Evolutionary conservation across 2,113 vertebrate genomes (phyloP).

Genomic region (Genyomyrus donnyi): DNA sequence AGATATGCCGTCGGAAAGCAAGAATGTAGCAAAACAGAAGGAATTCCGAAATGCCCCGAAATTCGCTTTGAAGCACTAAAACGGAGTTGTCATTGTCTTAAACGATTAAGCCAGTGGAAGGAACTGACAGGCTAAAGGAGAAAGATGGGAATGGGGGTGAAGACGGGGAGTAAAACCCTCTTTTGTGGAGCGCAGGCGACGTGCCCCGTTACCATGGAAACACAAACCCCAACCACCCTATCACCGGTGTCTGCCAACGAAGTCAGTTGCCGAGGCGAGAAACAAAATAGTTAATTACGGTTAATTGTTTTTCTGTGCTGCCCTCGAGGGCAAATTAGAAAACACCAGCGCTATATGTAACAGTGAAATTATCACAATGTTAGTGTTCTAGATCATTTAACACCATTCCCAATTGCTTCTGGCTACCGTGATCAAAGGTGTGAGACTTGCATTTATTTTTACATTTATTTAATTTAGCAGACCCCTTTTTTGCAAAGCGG

Average conservation of each 20-base stretch:
- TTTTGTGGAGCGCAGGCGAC: not conserved
- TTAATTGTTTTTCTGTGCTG: conserved; percentile 4
- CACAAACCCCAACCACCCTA: not conserved
- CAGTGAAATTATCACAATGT: not conserved
- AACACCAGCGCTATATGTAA: not conserved
- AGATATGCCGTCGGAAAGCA: not conserved
- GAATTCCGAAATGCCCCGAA: not conserved
- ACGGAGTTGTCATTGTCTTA: not conserved
- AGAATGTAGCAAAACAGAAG: not conserved
- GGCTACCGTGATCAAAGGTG: not conserved
- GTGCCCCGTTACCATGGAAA: conserved; percentile 9
- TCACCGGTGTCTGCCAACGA: not conserved
- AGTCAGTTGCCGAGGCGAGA: not conserved
- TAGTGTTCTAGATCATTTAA: not conserved
- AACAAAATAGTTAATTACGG: not conserved
- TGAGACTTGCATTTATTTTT: not conserved
- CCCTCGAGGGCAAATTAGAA: conserved; percentile 8
- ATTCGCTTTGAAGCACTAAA: not conserved
- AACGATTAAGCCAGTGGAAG: not conserved
- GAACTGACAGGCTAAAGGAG: not conserved
- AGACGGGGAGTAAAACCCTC: not conserved
- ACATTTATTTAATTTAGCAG: not conserved
- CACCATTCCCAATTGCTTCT: not conserved
- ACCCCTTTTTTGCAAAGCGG: not conserved
- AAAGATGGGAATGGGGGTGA: not conserved